Conservation (phyloP, 2,888 invertebrate species). For the Morinoia aosen region DNA sequence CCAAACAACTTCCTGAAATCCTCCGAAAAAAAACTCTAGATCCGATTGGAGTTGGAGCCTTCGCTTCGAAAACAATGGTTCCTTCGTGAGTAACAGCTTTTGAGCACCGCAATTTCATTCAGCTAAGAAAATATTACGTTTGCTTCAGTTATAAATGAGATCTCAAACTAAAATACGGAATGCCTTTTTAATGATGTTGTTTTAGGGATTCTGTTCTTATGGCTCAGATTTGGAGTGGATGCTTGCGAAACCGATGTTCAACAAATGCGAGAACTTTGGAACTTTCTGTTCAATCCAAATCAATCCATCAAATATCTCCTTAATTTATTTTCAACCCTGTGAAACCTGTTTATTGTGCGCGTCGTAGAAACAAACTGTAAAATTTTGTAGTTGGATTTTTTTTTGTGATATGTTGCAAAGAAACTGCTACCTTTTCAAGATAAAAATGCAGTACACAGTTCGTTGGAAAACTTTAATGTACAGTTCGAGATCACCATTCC, state of each 20-base stretch:
- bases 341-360: background rate
- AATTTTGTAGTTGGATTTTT: background rate
- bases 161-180: background rate
- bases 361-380: too few relatives aligned
- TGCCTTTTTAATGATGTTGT: background rate
- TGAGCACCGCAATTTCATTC: background rate
- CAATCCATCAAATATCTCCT: background rate
- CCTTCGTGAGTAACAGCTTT: background rate
- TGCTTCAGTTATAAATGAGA: background rate
- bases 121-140: background rate
- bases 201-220: background rate
- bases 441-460: too few relatives aligned
- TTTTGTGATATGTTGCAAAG: background rate
- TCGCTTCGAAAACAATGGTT: background rate
- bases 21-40: background rate
- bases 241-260: background rate
- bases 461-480: too few relatives aligned
- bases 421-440: background rate
- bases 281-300: background rate
- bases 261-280: background rate
- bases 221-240: background rate
- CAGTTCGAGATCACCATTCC: too few relatives aligned
- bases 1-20: slow-evolving; percentile 2
- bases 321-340: background rate
- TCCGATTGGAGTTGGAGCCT: background rate